Evolutionary conservation across 2,113 vertebrate species (phyloP), one percentile per base, ranked within the genome.

Genomic region (Donacobius atricapilla): DNA sequence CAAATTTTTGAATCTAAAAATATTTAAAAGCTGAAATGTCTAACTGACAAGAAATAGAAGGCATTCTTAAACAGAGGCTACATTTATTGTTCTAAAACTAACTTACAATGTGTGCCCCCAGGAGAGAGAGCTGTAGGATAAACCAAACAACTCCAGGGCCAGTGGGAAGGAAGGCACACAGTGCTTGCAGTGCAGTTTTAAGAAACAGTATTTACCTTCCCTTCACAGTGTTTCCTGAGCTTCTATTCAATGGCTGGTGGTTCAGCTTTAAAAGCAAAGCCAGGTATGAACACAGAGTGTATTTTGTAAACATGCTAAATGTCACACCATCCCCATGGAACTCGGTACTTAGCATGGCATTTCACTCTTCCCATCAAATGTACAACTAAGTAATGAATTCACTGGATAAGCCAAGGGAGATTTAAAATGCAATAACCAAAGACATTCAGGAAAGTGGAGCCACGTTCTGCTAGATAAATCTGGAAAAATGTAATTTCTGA

Each of bases 91-190:
- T 94, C 58, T 77, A 86, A 90, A 91, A 70, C 78, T 42, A 84
- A 75, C 42, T 76, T 37, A 64, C 6, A 47, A 4, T 5, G 10
- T 54, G 71, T 57, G 33, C 15, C 33, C 64, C n/a, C 58, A 65
- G 70, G 87, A 94, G 73, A 86, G 18, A 76, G 30, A 96, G 75
- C 78, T 77, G 58, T 47, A 91, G 82, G 75, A 69, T 68, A 94
- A 91, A 90, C n/a, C 23, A 57, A 96, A 73, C 61, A 76, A 12
- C 70, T 79, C 40, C 60, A 60, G 61, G 40, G 14, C 69, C 60
- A 15, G 56, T 10, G 40, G 48, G 56, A 89, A 81, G 44, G 53
- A 10, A 87, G 65, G n/a, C 53, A 87, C 83, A 73, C 23, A 63
- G 42, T 11, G 42, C 61, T 56, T 65, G 48, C 45, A 85, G 45